Percentiles rank a stretch among this genome's conserved stretches.
Conservation (phyloP, 2,113 vertebrate species). For the Fukomys damarensis region DNA sequence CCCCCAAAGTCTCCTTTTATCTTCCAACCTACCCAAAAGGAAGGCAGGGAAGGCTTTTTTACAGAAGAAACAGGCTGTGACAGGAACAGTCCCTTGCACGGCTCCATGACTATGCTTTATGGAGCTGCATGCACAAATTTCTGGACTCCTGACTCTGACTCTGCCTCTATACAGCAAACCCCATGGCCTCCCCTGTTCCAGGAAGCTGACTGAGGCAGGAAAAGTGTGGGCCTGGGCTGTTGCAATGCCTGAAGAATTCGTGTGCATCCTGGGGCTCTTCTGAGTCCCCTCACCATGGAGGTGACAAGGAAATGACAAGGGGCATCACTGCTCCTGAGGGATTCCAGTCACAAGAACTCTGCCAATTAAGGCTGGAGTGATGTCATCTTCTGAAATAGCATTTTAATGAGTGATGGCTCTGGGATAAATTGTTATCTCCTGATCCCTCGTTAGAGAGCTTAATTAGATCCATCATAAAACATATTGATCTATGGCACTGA, state of each 20-base stretch:
- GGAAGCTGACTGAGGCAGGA: background rate
- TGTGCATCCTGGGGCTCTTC: background rate
- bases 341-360: constrained; percentile 77
- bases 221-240: background rate
- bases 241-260: background rate
- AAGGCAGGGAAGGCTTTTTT: background rate
- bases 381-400: constrained; percentile 83
- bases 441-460: constrained; percentile 81
- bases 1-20: background rate
- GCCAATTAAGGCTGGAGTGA: constrained; percentile 79
- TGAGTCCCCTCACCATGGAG: constrained; percentile 48
- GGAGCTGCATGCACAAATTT: background rate
- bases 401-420: constrained; percentile 82
- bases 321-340: constrained; percentile 68
- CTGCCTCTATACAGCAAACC: background rate
- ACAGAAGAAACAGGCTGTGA: background rate
- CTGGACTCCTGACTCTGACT: background rate
- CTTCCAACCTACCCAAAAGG: background rate
- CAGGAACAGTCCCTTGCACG: background rate
- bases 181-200: background rate
- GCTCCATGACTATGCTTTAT: background rate
- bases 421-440: constrained; percentile 82
- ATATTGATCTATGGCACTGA: constrained; percentile 73
- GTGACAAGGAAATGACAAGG: constrained; percentile 63
- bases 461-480: constrained; percentile 83